phyloP scores from a whole-genome alignment of 2,888 invertebrate genomes.

The Zhengitettix transpicula region DNA sequence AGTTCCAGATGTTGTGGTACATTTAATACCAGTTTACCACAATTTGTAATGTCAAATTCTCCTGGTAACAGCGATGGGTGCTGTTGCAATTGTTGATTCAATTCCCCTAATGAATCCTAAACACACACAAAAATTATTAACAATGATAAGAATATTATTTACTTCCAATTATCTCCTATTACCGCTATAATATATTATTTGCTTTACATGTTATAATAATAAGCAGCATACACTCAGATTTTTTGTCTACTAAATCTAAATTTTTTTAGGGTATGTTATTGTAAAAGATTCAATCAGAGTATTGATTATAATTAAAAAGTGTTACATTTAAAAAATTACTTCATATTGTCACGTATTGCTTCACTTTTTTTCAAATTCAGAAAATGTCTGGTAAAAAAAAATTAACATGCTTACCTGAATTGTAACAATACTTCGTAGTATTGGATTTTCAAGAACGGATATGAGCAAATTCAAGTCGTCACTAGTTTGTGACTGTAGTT shows the following conservation, averaged over 20 bases:
- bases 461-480: conserved; percentile 71
- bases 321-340: no score
- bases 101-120: conserved; percentile 75
- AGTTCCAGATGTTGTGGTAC: conserved; percentile 39
- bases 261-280: no score
- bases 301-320: no score
- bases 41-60: conserved; percentile 81
- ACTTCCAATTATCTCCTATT: no score
- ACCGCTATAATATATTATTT: no score
- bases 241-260: no score
- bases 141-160: background rate
- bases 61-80: conserved; percentile 86
- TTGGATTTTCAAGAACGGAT: conserved; percentile 70
- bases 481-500: conserved; percentile 53
- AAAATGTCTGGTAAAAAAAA: background rate
- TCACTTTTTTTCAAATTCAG: background rate
- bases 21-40: conserved; percentile 54
- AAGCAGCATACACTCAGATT: no score
- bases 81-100: conserved; percentile 71
- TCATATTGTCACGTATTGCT: background rate
- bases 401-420: conserved; percentile 33
- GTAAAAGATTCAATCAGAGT: no score
- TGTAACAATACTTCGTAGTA: conserved; percentile 76
- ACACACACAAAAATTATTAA: background rate
- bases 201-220: no score